Evolutionary conservation across 2,797 vertebrate genomes (phyloP), one percentile per base, ranked within the genome.

Genomic region (Muscicapa striata): DNA sequence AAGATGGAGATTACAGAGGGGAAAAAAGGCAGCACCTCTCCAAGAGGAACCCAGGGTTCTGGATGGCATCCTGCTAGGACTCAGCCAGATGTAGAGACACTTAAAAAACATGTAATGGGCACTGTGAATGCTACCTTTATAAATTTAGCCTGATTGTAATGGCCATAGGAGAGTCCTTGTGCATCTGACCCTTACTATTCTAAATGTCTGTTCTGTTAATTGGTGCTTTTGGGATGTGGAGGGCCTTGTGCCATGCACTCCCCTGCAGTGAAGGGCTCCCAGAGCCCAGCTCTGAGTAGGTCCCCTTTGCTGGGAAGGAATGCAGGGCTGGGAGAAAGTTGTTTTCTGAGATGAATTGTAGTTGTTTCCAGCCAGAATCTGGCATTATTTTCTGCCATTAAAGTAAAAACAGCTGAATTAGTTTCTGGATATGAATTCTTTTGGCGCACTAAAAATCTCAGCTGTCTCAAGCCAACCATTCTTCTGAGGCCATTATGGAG

Each of bases 351-450:
- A 73, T 88, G 79, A 91, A 91, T 52, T 96, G 79, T 80, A n/a
- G 81, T 49, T 86, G 58, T 84, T 94, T 91, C 67, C 82, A 87
- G 87, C 24, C 76, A 94, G 69, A 95, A 92, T 86, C 78, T 94
- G 82, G 79, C 62, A 81, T 91, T 94, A 64, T 92, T 92, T 95
- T 83, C 87, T 89, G 43, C 75, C 69, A 69, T 58, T 96, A 91
- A 95, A 94, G 76, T 87, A 90, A 93, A 95, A 91, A 5, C 87
- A 97, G 59, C 92, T 89, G 91, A 95, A 93, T 91, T 85, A 16
- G 22, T 95, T 95, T 87, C 76, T 93, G 94, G 66, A 67, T 93
- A 73, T 86, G 62, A 94, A 89, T 93, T 94, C 81, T 54, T 89
- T 59, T 92, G 91, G 82, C 74, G 11, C 41, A 41, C 51, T 85